These are phyloP conservation scores for Tapera naevia DNA, from an alignment of 2,797 vertebrate species.

Conservation along the genomic window DNA sequence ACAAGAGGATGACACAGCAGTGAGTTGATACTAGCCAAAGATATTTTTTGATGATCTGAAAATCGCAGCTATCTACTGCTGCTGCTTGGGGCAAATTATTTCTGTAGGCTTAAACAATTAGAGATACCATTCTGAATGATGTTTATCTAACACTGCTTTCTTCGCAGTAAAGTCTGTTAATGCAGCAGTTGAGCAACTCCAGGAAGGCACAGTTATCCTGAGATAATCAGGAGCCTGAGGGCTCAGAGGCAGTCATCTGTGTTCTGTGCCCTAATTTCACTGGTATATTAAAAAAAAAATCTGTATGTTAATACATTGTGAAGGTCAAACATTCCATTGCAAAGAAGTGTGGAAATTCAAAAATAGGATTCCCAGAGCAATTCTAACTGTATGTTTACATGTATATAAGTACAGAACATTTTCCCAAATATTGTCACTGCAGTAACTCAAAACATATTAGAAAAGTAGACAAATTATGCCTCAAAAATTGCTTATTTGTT, in stretches of 20 bases:
- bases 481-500: not conserved
- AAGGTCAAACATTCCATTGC: conserved; percentile 55
- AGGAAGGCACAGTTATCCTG: conserved; percentile 60
- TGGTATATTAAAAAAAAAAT: conserved; percentile 24
- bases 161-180: conserved; percentile 51
- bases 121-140: conserved; percentile 47
- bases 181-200: conserved; percentile 64
- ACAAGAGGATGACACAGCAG: conserved; percentile 53
- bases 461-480: not conserved
- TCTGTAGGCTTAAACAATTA: conserved; percentile 39
- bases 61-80: conserved; percentile 29
- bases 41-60: conserved; percentile 52
- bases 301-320: conserved; percentile 42
- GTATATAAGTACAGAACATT: not conserved
- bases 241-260: conserved; percentile 67
- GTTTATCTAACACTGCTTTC: conserved; percentile 56
- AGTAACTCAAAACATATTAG: not conserved
- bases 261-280: conserved; percentile 61
- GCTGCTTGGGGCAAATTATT: conserved; percentile 25
- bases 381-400: not conserved
- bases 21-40: conserved; percentile 28
- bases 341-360: conserved; percentile 39
- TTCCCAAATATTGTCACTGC: not conserved
- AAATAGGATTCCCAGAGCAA: conserved; percentile 3
- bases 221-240: conserved; percentile 67